A percentile compares a stretch with the other conserved stretches of the same genome.
These are phyloP conservation scores for Machaerirhynchus nigripectus DNA, from an alignment of 2,113 vertebrate genomes.

Conservation along the genomic window DNA sequence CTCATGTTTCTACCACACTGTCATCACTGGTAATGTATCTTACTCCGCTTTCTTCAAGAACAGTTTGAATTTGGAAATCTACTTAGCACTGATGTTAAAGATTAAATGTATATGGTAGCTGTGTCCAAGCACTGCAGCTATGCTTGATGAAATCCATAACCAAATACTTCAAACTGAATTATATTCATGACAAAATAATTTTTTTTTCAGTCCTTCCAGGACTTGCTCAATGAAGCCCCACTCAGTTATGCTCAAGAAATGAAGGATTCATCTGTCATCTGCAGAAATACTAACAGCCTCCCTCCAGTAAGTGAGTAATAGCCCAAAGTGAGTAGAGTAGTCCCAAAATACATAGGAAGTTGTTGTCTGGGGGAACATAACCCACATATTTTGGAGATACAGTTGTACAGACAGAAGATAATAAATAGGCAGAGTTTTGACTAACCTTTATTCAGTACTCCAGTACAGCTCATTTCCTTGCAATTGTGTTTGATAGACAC, in stretches of 20 bases:
- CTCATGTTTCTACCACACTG: background rate
- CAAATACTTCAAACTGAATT: constrained; percentile 7
- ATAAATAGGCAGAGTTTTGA: constrained; percentile 42
- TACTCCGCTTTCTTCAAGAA: background rate
- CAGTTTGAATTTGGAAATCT: background rate
- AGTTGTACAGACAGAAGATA: constrained; percentile 5
- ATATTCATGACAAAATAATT: background rate
- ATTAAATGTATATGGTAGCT: background rate
- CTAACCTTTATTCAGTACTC: constrained; percentile 30
- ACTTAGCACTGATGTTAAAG: background rate
- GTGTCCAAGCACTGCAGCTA: background rate
- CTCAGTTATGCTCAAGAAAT: constrained; percentile 27
- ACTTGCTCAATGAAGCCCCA: background rate
- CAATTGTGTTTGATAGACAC: constrained; percentile 34
- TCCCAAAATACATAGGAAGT: constrained; percentile 9
- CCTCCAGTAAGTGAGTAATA: constrained; percentile 7
- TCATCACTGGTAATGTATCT: background rate
- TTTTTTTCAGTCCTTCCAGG: background rate
- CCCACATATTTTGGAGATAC: background rate
- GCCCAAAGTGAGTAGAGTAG: background rate
- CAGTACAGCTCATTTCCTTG: constrained; percentile 18
- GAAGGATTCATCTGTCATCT: constrained; percentile 23
- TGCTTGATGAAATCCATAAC: background rate
- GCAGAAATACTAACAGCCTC: background rate
- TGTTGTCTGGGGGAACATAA: constrained; percentile 13